These are phyloP conservation scores for Rhinogobius similis DNA, from an alignment of 2,113 vertebrate species.

Conservation along the genomic window DNA sequence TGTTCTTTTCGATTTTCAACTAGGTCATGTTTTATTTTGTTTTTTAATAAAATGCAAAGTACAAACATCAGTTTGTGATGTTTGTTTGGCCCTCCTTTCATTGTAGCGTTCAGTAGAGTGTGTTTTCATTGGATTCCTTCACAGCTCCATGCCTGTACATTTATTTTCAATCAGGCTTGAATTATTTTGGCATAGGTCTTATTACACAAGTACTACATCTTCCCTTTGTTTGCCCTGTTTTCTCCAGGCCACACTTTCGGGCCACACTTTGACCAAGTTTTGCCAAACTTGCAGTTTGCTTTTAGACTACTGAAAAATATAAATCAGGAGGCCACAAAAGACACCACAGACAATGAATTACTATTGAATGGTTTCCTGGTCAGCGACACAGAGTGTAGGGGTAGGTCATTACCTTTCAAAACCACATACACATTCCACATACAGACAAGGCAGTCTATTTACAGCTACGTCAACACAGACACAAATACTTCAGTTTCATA, in stretches of 20 bases:
- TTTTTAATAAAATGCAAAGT: too few species aligned
- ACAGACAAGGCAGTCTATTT: slow-evolving; percentile 35
- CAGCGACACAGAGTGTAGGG: slow-evolving; percentile 56
- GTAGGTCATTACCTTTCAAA: slow-evolving; percentile 19
- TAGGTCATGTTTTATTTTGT: too few species aligned
- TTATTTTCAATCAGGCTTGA: slow-evolving; percentile 64
- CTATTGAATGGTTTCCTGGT: slow-evolving; percentile 73
- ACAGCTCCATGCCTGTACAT: slow-evolving; percentile 43
- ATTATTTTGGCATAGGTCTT: slow-evolving; percentile 56
- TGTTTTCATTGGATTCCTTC: slow-evolving; percentile 51
- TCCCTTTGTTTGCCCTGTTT: neutral
- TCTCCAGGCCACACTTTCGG: neutral
- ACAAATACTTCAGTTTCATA: slow-evolving; percentile 6
- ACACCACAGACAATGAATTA: slow-evolving; percentile 59
- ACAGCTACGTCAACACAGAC: slow-evolving; percentile 37
- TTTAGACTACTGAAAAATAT: neutral
- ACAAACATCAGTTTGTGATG: too few species aligned
- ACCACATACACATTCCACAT: slow-evolving; percentile 54
- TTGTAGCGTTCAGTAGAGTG: slow-evolving; percentile 14
- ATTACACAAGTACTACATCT: slow-evolving; percentile 55
- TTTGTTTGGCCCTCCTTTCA: slow-evolving; percentile 32
- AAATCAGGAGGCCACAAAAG: neutral
- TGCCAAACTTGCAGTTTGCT: slow-evolving; percentile 12
- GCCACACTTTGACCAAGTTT: slow-evolving; percentile 2
- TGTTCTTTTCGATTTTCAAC: too few species aligned